Evolutionary conservation across 2,113 vertebrate genomes (phyloP).

Genomic region (Copsychus sechellarum): DNA sequence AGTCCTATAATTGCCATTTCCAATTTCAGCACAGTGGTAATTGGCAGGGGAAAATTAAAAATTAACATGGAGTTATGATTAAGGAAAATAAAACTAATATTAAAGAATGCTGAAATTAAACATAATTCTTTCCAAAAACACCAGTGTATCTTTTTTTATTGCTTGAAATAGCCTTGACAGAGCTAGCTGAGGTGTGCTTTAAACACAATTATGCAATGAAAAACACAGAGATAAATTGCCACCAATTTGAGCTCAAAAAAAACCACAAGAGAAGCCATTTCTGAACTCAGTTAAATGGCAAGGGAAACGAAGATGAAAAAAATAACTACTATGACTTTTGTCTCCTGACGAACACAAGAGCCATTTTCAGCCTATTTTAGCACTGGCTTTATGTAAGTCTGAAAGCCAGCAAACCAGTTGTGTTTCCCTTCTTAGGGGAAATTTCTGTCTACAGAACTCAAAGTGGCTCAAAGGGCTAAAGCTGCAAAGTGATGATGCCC

Average conservation of each 20-base stretch:
- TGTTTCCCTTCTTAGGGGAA: background rate
- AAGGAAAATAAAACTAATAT: background rate
- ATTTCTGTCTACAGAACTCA: background rate
- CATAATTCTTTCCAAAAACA: background rate
- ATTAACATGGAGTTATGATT: background rate
- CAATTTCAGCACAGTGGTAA: background rate
- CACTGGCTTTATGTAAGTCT: background rate
- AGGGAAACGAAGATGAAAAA: background rate
- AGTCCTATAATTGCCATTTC: background rate
- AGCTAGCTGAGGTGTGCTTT: background rate
- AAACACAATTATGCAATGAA: background rate
- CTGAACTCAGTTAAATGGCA: background rate
- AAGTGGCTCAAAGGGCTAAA: background rate
- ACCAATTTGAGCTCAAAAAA: background rate
- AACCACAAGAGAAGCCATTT: background rate
- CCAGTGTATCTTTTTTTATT: background rate
- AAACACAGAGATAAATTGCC: background rate
- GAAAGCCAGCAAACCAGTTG: background rate
- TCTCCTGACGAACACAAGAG: background rate
- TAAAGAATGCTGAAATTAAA: background rate
- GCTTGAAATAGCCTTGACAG: background rate
- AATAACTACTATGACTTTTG: background rate
- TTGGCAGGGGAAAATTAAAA: background rate
- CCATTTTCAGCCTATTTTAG: background rate
- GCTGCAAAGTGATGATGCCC: background rate